Percentiles rank a stretch among this genome's conserved stretches.
These are phyloP conservation scores for Amiota communis DNA, from an alignment of 2,888 invertebrate genomes.

Conservation along the genomic window DNA sequence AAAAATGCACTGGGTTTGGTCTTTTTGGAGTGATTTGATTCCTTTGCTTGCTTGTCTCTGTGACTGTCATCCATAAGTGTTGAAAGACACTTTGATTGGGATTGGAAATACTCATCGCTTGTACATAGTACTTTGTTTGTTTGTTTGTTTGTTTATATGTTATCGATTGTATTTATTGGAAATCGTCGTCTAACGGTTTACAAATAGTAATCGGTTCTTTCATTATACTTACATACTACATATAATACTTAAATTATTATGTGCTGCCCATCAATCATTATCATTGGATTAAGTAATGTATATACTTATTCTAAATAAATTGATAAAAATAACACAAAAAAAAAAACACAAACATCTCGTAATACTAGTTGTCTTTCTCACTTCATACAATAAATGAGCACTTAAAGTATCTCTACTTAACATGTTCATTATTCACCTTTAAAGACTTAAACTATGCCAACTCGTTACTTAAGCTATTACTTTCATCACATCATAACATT, in stretches of 20 bases:
- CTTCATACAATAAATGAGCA: no score
- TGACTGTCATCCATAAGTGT: slow-evolving; percentile 12
- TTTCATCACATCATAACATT: neutral
- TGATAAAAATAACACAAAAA: neutral
- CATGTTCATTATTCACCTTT: no score
- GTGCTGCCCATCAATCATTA: neutral
- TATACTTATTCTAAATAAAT: no score
- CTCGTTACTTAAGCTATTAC: slow-evolving; percentile 19
- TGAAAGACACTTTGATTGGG: neutral
- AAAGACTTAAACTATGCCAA: neutral
- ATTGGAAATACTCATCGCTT: no score
- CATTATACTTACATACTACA: no score
- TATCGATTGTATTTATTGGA: no score
- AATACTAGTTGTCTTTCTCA: neutral
- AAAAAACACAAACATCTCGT: neutral
- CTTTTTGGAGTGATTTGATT: slow-evolving; percentile 39
- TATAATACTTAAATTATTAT: slow-evolving; percentile 13
- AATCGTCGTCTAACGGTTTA: no score
- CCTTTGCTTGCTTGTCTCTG: slow-evolving; percentile 11
- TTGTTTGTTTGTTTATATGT: neutral
- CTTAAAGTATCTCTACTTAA: no score
- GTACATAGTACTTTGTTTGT: neutral
- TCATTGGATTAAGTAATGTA: no score
- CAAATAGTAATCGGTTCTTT: no score
- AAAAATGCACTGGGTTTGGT: slow-evolving; percentile 40